Percentiles rank a stretch among this genome's conserved stretches.
Evolutionary conservation across 2,113 vertebrate genomes (phyloP).

Genomic region (Sardina pilchardus): DNA sequence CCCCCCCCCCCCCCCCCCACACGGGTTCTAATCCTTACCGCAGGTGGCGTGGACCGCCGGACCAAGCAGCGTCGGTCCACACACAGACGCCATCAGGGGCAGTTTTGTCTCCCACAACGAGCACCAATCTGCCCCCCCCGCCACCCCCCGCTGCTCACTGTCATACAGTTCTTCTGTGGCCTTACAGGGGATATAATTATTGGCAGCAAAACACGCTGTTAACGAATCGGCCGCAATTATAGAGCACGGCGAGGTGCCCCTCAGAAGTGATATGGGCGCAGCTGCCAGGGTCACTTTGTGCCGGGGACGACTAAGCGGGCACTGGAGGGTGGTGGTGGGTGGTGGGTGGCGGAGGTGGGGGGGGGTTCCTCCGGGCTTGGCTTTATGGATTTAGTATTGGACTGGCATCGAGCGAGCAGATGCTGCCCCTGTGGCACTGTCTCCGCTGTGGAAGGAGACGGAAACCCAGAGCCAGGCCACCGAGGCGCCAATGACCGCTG

Average conservation of each 20-base stretch:
- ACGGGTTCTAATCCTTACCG: constrained; percentile 43
- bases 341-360: neutral
- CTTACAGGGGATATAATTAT: constrained; percentile 56
- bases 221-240: constrained; percentile 59
- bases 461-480: constrained; percentile 27
- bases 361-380: neutral
- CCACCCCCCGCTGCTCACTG: constrained; percentile 31
- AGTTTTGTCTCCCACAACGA: neutral
- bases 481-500: neutral
- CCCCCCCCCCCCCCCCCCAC: too few relatives aligned
- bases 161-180: constrained; percentile 59
- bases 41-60: neutral
- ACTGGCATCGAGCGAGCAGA: constrained; percentile 44
- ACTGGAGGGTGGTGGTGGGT: too few relatives aligned
- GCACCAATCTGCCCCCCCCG: neutral
- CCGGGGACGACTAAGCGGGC: constrained; percentile 2
- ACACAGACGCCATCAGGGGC: neutral
- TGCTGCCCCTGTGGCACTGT: constrained; percentile 34
- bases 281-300: neutral
- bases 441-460: constrained; percentile 22
- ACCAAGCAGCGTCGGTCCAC: neutral
- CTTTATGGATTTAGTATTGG: constrained; percentile 55
- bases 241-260: constrained; percentile 35
- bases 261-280: constrained; percentile 34
- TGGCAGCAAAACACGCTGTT: constrained; percentile 50